phyloP scores from a whole-genome alignment of 2,888 invertebrate genomes.

The Luffia ferchaultella region DNA sequence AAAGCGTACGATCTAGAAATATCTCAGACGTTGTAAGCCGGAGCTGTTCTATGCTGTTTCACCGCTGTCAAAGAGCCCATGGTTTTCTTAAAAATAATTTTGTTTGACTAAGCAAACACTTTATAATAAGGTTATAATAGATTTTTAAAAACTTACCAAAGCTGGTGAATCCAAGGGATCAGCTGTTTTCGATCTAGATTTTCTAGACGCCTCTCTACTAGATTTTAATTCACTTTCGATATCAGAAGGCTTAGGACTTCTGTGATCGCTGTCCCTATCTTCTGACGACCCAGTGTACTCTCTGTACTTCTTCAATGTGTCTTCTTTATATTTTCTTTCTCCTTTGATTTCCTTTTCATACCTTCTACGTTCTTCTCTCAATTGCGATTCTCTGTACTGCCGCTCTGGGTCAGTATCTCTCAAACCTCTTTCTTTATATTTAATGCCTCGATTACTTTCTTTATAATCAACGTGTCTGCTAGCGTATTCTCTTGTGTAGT shows the following conservation, averaged over 20 bases:
- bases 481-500: slow-evolving; percentile 23
- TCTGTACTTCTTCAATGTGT: slow-evolving; percentile 44
- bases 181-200: slow-evolving; percentile 37
- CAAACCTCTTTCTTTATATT: background rate
- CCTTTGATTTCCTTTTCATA: background rate
- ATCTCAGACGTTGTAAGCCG: no score
- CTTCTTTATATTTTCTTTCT: slow-evolving; percentile 21
- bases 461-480: slow-evolving; percentile 35
- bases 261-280: slow-evolving; percentile 55
- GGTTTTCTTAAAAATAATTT: no score
- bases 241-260: slow-evolving; percentile 35
- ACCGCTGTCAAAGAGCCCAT: no score
- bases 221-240: slow-evolving; percentile 23
- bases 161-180: slow-evolving; percentile 50
- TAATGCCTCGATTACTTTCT: background rate
- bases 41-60: no score
- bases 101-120: no score
- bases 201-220: slow-evolving; percentile 20
- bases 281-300: slow-evolving; percentile 68
- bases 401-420: slow-evolving; percentile 34
- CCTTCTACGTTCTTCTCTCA: slow-evolving; percentile 1
- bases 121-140: background rate
- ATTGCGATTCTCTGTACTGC: slow-evolving; percentile 14
- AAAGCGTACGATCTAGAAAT: no score
- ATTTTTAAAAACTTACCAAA: slow-evolving; percentile 34